A percentile compares a stretch with the other conserved stretches of the same genome.
phyloP scores from a whole-genome alignment of 2,113 vertebrate species.

The Otis tarda region DNA sequence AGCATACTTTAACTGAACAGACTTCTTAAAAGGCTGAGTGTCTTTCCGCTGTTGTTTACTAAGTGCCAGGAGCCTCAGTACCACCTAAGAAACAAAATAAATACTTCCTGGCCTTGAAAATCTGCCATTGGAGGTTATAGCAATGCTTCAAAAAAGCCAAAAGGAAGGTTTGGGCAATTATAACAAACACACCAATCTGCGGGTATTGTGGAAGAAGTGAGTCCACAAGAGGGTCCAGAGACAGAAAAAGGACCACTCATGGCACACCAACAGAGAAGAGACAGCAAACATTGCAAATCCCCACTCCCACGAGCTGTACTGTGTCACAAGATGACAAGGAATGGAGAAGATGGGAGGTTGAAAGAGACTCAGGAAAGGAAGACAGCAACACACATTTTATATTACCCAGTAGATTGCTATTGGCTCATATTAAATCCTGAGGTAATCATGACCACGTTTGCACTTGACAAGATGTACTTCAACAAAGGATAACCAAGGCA shows the following conservation, averaged over 20 bases:
- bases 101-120: background rate
- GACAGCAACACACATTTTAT: background rate
- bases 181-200: background rate
- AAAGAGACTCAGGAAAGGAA: background rate
- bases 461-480: background rate
- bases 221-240: background rate
- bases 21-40: background rate
- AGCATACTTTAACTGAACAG: background rate
- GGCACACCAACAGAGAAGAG: background rate
- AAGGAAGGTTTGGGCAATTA: background rate
- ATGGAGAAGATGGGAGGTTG: accelerated
- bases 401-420: background rate
- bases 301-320: accelerated
- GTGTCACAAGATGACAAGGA: background rate
- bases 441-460: background rate
- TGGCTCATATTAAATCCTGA: background rate
- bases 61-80: background rate
- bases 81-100: background rate
- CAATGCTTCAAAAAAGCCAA: background rate
- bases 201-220: background rate
- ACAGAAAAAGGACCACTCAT: background rate
- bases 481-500: background rate
- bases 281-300: background rate
- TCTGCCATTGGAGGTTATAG: background rate
- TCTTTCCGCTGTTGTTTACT: background rate